Evolutionary conservation across 1,140 invertebrate genomes (phyloP).

Genomic region (Bombus haemorrhoidalis): DNA sequence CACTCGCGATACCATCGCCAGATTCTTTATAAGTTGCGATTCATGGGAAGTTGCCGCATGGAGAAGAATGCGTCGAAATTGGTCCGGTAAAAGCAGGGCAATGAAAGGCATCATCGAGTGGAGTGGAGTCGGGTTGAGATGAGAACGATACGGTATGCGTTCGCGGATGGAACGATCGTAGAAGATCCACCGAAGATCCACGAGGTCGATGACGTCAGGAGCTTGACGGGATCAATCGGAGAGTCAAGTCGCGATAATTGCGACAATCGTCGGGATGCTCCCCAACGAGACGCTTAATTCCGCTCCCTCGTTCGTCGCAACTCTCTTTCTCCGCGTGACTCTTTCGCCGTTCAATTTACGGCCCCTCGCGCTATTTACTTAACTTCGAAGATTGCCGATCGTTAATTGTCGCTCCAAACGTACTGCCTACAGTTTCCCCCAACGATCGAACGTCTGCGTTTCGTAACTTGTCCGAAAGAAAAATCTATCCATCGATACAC

Average conservation of each 20-base stretch:
- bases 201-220: constrained; percentile 74
- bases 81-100: too few relatives aligned
- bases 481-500: not conserved
- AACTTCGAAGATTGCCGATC: constrained; percentile 12
- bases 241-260: constrained; percentile 82
- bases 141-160: too few relatives aligned
- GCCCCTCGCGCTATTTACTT: constrained; percentile 36
- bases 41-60: not conserved
- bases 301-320: constrained; percentile 39
- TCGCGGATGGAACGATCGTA: constrained; percentile 5
- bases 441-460: not conserved
- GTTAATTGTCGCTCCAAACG: constrained; percentile 1
- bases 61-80: not conserved
- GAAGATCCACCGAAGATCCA: constrained; percentile 31
- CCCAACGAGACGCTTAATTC: constrained; percentile 68
- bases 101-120: too few relatives aligned
- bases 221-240: constrained; percentile 76
- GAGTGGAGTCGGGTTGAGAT: too few relatives aligned
- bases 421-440: too few relatives aligned
- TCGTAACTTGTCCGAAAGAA: not conserved
- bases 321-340: constrained; percentile 14
- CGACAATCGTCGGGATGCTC: constrained; percentile 76
- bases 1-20: not conserved
- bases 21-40: not conserved
- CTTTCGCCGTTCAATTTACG: constrained; percentile 39